Percentiles rank a stretch among this genome's conserved stretches.
phyloP scores from a whole-genome alignment of 1,140 invertebrate species.

The Branchinecta lindahli region DNA sequence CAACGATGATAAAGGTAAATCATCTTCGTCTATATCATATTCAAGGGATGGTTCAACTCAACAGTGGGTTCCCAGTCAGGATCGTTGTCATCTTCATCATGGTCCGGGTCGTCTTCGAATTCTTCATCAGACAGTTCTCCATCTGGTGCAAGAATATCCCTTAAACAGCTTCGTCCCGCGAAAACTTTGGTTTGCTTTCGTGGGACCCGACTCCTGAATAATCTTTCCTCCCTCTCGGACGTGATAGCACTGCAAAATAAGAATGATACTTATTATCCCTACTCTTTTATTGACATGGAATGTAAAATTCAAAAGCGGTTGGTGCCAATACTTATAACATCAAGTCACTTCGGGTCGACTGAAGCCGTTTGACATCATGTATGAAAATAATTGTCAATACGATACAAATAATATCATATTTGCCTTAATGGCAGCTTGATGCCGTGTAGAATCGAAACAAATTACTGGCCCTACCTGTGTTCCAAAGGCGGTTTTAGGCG shows the following conservation, averaged over 20 bases:
- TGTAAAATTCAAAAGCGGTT: background rate
- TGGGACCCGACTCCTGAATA: background rate
- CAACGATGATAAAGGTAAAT: background rate
- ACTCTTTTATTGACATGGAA: background rate
- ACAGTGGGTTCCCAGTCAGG: background rate
- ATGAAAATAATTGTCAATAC: conserved; percentile 2
- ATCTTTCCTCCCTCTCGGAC: background rate
- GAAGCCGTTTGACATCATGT: background rate
- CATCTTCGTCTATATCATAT: background rate
- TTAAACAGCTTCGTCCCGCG: background rate
- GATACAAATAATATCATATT: background rate
- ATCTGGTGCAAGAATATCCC: background rate
- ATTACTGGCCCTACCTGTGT: background rate
- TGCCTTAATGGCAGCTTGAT: background rate
- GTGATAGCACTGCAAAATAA: conserved; percentile 2
- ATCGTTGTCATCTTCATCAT: background rate
- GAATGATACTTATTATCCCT: background rate
- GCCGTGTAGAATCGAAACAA: background rate
- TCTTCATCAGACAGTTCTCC: background rate
- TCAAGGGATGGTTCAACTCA: background rate
- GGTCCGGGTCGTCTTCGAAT: background rate
- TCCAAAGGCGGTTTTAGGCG: no score
- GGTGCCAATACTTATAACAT: background rate
- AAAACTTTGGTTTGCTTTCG: background rate
- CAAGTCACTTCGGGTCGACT: background rate